Conservation (phyloP, 2,888 invertebrate species). For the Ctena decussata region DNA sequence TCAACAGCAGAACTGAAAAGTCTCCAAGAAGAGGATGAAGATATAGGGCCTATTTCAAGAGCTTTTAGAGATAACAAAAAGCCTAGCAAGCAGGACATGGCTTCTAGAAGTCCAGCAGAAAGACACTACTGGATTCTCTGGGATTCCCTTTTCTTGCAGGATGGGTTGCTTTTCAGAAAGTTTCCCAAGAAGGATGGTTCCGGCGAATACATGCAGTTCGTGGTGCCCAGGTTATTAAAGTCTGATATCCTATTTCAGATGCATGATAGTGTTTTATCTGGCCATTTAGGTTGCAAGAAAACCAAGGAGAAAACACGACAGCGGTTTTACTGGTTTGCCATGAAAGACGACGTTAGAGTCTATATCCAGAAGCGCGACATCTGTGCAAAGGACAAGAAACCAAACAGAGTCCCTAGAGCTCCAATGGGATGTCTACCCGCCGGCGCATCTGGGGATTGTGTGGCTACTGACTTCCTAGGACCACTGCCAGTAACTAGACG, state of each 20-base stretch:
- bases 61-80: not conserved
- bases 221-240: constrained; percentile 15
- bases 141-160: not conserved
- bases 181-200: not conserved
- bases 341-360: constrained; percentile 18
- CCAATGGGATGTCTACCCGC: not conserved
- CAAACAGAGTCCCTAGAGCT: not conserved
- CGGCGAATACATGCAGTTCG: not conserved
- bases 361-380: constrained; percentile 15
- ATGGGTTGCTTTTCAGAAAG: not conserved
- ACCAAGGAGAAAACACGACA: constrained; percentile 15
- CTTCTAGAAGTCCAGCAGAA: not conserved
- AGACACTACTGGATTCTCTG: constrained; percentile 2
- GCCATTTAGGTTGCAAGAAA: constrained; percentile 36
- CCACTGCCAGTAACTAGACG: not conserved
- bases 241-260: constrained; percentile 10
- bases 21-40: constrained; percentile 11
- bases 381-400: not conserved
- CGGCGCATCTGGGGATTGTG: not conserved
- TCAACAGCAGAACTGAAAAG: not conserved
- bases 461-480: not conserved
- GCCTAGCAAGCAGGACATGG: not conserved
- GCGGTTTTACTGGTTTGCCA: constrained; percentile 31
- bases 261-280: constrained; percentile 18
- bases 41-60: not conserved